Evolutionary conservation across 1,140 invertebrate genomes (phyloP).

Genomic region (Lordiphosa mommai): DNA sequence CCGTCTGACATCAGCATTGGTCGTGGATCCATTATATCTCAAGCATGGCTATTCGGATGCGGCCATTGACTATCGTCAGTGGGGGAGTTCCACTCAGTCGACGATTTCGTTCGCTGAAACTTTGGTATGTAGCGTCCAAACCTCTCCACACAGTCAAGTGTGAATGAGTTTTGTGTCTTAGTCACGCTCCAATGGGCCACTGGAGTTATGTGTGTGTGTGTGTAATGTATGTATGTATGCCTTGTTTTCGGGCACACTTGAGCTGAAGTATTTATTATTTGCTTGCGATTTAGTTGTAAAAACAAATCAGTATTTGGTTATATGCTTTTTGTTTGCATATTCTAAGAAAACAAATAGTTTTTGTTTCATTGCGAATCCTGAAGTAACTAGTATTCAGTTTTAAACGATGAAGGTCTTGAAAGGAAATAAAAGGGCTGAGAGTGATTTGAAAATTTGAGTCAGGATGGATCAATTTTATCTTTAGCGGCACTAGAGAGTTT

Average conservation of each 20-base stretch:
- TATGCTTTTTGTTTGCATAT: constrained; percentile 3
- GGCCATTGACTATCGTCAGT: constrained; percentile 98
- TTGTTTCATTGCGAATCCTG: no score
- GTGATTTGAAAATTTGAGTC: no score
- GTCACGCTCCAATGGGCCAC: not conserved
- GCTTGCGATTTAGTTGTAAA: constrained; percentile 62
- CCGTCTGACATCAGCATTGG: constrained; percentile 93
- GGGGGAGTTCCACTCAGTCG: constrained; percentile 98
- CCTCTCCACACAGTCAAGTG: constrained; percentile 32
- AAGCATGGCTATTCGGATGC: constrained; percentile 98
- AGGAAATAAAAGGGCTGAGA: no score
- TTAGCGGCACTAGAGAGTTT: no score
- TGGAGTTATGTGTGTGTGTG: constrained; percentile 10
- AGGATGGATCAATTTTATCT: no score
- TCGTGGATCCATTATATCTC: constrained; percentile 98
- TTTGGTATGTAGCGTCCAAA: constrained; percentile 85
- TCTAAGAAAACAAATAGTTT: not conserved
- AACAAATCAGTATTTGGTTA: constrained; percentile 14
- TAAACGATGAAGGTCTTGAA: no score
- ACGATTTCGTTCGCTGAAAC: constrained; percentile 94
- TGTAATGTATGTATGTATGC: no score
- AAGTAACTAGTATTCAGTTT: no score
- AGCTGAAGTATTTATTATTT: constrained; percentile 43
- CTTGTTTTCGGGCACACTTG: constrained; percentile 10
- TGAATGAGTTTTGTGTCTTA: constrained; percentile 37